Base-by-base conservation (phyloP, 2,797 vertebrate species). In the Urocyon cinereoargenteus region DNA sequence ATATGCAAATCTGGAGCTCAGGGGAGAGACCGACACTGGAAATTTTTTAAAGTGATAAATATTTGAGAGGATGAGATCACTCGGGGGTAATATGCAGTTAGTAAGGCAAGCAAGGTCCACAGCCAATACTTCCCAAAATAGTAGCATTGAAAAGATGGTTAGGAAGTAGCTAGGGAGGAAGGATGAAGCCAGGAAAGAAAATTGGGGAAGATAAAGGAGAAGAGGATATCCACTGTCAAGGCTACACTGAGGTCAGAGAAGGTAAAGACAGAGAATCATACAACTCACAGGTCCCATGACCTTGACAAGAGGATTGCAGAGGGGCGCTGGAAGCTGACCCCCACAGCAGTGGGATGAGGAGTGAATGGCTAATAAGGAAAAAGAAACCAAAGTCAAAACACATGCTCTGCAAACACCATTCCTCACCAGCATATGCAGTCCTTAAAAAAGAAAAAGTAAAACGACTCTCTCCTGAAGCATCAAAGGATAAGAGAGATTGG, bases 51-150 rank as follows among this genome's bases (percentile, higher is more conserved):
- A 68, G 94, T 31, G 53, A 62, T 34, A 89, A 94, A 61, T 90
- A 96, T 84, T 61, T 86, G 53, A 97, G 87, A 91, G 49, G 49
- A 86, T 40, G 62, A 22, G 28, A 90, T 86, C 57, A 72, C 73
- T 73, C 45, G 61, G 73, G 84, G 34, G 91, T 16, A 94, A 84
- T 26, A 90, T 4, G 45, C 86, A 94, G n/a, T 57, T 81, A 61
- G 70, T 57, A 61, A 77, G 77, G 49, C 34, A 81, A 57, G 70
- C 13, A 24, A 66, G 49, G 34, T 61, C 34, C 51, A 78, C n/a
- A 77, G 26, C 31, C 85, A 91, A 53, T 45, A 64, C 13, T 49
- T 28, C 14, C 73, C 16, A 49, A 64, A 92, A 79, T 0, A 53
- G 57, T 15, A 91, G 31, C 62, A 36, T 1, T 36, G 28, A 62